A percentile compares a stretch with the other conserved stretches of the same genome.
phyloP scores from a whole-genome alignment of 2,113 vertebrate genomes.

The Eonycteris spelaea region DNA sequence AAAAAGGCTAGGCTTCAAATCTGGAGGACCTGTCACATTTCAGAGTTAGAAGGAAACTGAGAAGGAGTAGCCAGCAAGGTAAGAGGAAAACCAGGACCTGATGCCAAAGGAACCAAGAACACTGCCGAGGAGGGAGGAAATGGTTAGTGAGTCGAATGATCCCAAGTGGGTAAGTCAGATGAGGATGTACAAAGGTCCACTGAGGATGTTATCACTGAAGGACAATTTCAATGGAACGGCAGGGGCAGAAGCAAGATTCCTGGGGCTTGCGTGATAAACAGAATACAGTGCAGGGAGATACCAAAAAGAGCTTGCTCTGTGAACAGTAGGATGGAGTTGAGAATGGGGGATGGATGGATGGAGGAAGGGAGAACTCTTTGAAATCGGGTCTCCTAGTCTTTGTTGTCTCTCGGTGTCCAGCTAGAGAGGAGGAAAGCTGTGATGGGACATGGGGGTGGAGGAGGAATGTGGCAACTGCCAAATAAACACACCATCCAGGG shows the following conservation, averaged over 20 bases:
- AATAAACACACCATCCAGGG: slow-evolving; percentile 60
- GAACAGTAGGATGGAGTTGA: not conserved
- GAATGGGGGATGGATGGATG: not conserved
- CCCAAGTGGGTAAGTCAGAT: not conserved
- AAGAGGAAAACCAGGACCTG: not conserved
- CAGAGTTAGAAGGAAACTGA: not conserved
- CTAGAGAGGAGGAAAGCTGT: not conserved
- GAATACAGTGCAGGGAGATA: not conserved
- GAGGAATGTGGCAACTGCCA: slow-evolving; percentile 44
- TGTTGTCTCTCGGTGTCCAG: not conserved
- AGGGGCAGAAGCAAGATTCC: not conserved
- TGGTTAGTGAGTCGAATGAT: not conserved
- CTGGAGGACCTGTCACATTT: not conserved
- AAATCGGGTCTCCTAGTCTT: not conserved
- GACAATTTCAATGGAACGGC: not conserved
- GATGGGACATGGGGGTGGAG: not conserved
- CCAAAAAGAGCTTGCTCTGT: too few relatives aligned
- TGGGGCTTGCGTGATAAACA: not conserved
- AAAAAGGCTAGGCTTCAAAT: not conserved
- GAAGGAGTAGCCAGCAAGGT: not conserved
- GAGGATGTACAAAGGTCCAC: not conserved
- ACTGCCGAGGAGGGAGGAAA: slow-evolving; percentile 48
- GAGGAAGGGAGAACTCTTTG: not conserved
- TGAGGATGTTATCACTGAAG: not conserved
- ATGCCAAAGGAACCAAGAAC: slow-evolving; percentile 20